Conservation (phyloP, 2,888 invertebrate species). For the Nowickia ferox region DNA sequence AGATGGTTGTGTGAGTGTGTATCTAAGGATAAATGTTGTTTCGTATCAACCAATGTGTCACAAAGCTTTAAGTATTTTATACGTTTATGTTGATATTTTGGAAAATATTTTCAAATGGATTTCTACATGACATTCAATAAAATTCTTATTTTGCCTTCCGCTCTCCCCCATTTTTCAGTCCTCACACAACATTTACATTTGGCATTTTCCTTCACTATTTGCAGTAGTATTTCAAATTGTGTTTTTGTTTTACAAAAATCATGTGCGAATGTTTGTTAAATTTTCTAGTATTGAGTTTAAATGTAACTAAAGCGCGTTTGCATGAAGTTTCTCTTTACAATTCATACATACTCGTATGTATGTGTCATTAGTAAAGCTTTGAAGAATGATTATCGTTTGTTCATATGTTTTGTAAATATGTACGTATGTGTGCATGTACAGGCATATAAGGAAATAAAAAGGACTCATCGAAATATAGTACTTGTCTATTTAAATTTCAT, state of each 20-base stretch:
- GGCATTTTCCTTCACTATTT: slow-evolving; percentile 50
- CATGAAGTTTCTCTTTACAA: slow-evolving; percentile 35
- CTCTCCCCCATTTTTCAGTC: no score
- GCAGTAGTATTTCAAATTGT: slow-evolving; percentile 27
- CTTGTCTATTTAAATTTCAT: neutral
- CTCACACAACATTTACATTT: slow-evolving; percentile 51
- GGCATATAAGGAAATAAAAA: neutral
- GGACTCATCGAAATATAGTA: neutral
- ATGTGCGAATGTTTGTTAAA: slow-evolving; percentile 17
- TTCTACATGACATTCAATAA: slow-evolving; percentile 57
- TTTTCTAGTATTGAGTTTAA: slow-evolving; percentile 24
- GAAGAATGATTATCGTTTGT: slow-evolving; percentile 27
- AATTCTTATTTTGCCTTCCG: neutral
- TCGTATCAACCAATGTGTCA: slow-evolving; percentile 69
- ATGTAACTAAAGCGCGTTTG: slow-evolving; percentile 57
- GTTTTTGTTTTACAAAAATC: neutral
- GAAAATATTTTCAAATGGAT: slow-evolving; percentile 64
- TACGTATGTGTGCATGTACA: neutral
- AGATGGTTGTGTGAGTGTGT: slow-evolving; percentile 1
- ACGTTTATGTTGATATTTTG: slow-evolving; percentile 69
- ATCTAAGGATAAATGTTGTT: slow-evolving; percentile 57
- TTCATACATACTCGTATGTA: no score
- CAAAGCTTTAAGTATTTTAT: slow-evolving; percentile 69
- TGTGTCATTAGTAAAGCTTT: slow-evolving; percentile 60
- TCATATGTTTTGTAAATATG: no score